Percentiles rank a stretch among this genome's conserved stretches.
phyloP scores from a whole-genome alignment of 2,113 vertebrate genomes.

The Acrocephalus arundinaceus region DNA sequence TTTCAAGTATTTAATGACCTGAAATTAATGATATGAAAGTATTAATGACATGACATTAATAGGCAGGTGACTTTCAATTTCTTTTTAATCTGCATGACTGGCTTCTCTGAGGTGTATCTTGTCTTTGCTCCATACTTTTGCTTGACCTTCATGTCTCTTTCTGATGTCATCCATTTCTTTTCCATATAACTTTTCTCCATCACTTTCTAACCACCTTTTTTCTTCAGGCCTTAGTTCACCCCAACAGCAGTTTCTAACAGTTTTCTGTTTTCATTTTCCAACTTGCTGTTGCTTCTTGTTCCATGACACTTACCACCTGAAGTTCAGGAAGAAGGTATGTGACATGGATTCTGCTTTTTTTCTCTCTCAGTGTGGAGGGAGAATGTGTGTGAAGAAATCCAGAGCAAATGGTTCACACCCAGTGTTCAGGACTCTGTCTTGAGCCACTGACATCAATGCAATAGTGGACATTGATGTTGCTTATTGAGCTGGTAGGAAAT shows the following conservation, averaged over 20 bases:
- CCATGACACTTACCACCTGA: constrained; percentile 64
- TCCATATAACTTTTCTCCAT: not conserved
- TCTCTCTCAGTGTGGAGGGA: not conserved
- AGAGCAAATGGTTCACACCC: not conserved
- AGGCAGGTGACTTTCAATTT: not conserved
- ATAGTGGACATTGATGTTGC: not conserved
- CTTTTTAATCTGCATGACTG: constrained; percentile 50
- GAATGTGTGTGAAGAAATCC: not conserved
- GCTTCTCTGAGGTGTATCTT: not conserved
- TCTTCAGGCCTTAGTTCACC: not conserved
- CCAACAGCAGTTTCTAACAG: not conserved
- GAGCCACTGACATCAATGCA: not conserved
- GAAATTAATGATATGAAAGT: not conserved
- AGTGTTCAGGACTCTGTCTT: not conserved
- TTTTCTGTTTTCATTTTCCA: constrained; percentile 51
- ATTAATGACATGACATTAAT: constrained; percentile 9
- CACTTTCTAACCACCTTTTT: not conserved
- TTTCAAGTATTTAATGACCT: not conserved
- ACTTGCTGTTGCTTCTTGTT: constrained; percentile 34
- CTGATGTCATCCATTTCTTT: not conserved
- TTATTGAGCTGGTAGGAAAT: constrained; percentile 43
- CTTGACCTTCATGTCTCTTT: not conserved
- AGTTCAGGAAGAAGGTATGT: constrained; percentile 84
- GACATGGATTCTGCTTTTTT: constrained; percentile 68
- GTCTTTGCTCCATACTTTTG: not conserved